phyloP scores from a whole-genome alignment of 2,888 invertebrate species.

The Bimastos eiseni region DNA sequence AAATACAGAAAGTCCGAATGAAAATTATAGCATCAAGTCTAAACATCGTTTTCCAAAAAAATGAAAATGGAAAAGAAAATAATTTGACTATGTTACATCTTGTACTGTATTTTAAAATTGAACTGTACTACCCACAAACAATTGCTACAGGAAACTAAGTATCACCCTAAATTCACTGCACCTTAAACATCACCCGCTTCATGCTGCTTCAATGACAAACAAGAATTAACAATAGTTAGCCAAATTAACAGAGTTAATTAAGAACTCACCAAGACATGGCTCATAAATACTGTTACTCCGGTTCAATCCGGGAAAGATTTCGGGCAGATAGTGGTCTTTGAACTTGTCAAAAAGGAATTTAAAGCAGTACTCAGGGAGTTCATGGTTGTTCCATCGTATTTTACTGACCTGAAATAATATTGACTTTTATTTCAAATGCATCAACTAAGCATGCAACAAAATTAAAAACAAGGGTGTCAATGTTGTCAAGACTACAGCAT shows the following conservation, averaged over 20 bases:
- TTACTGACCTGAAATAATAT: slow-evolving; percentile 70
- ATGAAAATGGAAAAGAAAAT: no score
- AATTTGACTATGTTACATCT: no score
- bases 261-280: slow-evolving; percentile 53
- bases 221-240: not conserved
- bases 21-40: not conserved
- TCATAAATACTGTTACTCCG: slow-evolving; percentile 53
- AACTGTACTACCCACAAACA: no score
- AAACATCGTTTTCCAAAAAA: no score
- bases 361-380: slow-evolving; percentile 81
- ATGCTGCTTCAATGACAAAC: not conserved
- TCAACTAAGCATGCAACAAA: not conserved
- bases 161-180: no score
- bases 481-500: no score
- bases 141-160: no score
- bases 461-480: not conserved
- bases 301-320: slow-evolving; percentile 83
- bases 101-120: no score
- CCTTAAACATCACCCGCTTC: not conserved
- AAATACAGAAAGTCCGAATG: not conserved
- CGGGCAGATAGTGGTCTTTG: slow-evolving; percentile 83
- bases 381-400: slow-evolving; percentile 84
- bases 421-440: not conserved
- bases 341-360: slow-evolving; percentile 88
- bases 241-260: not conserved